A percentile compares a stretch with the other conserved stretches of the same genome.
phyloP scores from a whole-genome alignment of 2,797 vertebrate species.

The Numenius phaeopus region DNA sequence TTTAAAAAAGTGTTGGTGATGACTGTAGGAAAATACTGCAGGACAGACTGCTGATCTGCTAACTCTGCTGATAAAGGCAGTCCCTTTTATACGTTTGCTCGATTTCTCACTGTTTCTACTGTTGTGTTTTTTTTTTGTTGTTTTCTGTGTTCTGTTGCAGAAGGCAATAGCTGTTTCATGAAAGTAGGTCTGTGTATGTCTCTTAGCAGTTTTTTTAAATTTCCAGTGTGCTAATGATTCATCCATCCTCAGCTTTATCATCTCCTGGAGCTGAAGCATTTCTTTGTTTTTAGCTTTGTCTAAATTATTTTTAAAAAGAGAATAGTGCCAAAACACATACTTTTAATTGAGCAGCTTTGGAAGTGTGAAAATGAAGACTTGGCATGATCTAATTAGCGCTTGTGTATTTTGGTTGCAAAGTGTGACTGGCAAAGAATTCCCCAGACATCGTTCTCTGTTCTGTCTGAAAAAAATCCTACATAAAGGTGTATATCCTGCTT shows the following conservation, averaged over 20 bases:
- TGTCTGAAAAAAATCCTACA: conserved; percentile 23
- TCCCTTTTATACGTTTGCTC: not conserved
- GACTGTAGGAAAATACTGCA: not conserved
- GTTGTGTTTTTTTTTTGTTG: not conserved
- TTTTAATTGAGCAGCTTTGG: conserved; percentile 54
- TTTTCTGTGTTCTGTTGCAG: conserved; percentile 5
- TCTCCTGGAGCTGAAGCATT: conserved; percentile 20
- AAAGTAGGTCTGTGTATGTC: conserved; percentile 4
- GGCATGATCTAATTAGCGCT: conserved; percentile 49
- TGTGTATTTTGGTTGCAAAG: conserved; percentile 58
- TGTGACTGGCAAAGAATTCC: conserved; percentile 1
- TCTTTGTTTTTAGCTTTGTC: conserved; percentile 52
- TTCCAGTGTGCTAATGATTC: conserved; percentile 14
- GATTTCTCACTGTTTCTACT: not conserved
- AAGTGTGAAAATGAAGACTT: conserved; percentile 62
- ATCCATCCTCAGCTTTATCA: conserved; percentile 5
- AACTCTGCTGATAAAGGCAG: not conserved
- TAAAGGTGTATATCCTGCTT: conserved; percentile 4
- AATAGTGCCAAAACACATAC: conserved; percentile 46
- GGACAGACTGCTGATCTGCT: not conserved
- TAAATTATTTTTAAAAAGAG: conserved; percentile 48
- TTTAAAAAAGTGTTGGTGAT: not conserved
- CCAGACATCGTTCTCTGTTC: not conserved
- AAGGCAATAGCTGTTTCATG: not conserved
- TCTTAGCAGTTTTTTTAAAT: not conserved